Percentiles rank a stretch among this genome's conserved stretches.
Evolutionary conservation across 1,140 invertebrate species (phyloP).

Genomic region (Cephus cinctus): DNA sequence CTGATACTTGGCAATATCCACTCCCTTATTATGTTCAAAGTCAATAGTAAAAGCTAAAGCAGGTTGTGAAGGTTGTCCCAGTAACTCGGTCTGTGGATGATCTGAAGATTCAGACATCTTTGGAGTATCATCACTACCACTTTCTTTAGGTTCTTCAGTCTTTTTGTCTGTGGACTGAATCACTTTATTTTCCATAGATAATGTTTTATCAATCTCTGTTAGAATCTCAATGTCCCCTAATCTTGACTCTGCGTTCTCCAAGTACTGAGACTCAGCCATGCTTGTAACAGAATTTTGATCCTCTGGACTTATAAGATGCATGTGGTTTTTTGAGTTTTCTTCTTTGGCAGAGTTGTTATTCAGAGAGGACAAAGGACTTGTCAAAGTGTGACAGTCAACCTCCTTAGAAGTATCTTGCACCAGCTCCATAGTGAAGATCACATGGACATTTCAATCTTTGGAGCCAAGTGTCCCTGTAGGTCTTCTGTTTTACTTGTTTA

Average conservation of each 20-base stretch:
- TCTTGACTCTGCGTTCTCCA: background rate
- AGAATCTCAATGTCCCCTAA: background rate
- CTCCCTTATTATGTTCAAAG: conserved; percentile 62
- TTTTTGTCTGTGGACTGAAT: background rate
- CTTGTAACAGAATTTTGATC: conserved; percentile 2
- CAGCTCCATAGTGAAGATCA: too few species aligned
- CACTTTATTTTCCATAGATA: background rate
- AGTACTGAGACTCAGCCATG: conserved; percentile 9
- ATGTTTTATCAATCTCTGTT: background rate
- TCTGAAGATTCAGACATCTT: conserved; percentile 15
- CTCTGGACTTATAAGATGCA: background rate
- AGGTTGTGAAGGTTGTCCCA: conserved; percentile 16
- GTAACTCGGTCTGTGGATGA: conserved; percentile 6
- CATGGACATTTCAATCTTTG: too few species aligned
- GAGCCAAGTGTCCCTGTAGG: too few species aligned
- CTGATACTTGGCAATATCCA: conserved; percentile 63
- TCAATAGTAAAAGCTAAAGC: conserved; percentile 67
- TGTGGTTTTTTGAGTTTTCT: conserved; percentile 5
- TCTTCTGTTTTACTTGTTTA: too few species aligned
- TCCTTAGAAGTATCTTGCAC: conserved; percentile 20
- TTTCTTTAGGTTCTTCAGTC: background rate
- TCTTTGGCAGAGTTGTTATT: conserved; percentile 14
- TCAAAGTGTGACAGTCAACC: conserved; percentile 17
- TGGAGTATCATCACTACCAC: conserved; percentile 11
- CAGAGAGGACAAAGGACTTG: background rate